Evolutionary conservation across 2,888 invertebrate genomes (phyloP).

Genomic region (Hipparchia sbordonii): DNA sequence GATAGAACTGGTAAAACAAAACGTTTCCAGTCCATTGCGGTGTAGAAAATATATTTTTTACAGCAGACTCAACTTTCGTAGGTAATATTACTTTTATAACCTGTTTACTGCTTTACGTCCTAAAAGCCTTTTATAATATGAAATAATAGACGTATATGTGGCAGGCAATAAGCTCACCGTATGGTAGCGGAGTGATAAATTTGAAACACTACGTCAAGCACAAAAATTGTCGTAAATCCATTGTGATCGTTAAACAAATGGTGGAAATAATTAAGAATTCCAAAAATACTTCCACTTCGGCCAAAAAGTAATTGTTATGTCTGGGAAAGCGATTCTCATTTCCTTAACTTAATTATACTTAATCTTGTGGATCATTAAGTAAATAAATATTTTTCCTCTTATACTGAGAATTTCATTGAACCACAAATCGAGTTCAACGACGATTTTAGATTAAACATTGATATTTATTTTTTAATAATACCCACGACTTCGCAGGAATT

Average conservation of each 20-base stretch:
- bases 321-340: constrained; percentile 13
- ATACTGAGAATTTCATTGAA: neutral
- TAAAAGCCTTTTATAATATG: constrained; percentile 26
- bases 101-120: constrained; percentile 22
- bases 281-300: constrained; percentile 16
- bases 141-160: constrained; percentile 26
- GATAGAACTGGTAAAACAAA: too few species aligned
- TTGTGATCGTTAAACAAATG: constrained; percentile 12
- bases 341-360: constrained; percentile 7
- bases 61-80: constrained; percentile 4
- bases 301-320: constrained; percentile 12
- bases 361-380: constrained; percentile 11
- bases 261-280: constrained; percentile 12
- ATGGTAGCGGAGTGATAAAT: constrained; percentile 9
- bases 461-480: neutral
- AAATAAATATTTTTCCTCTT: neutral
- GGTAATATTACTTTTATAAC: constrained; percentile 23
- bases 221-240: constrained; percentile 13
- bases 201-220: constrained; percentile 3
- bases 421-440: neutral
- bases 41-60: neutral
- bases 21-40: too few species aligned
- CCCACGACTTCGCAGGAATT: too few species aligned
- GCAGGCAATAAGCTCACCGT: constrained; percentile 12
- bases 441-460: neutral